Evolutionary conservation across 1,140 invertebrate genomes (phyloP).

Genomic region (Contarinia nasturtii): DNA sequence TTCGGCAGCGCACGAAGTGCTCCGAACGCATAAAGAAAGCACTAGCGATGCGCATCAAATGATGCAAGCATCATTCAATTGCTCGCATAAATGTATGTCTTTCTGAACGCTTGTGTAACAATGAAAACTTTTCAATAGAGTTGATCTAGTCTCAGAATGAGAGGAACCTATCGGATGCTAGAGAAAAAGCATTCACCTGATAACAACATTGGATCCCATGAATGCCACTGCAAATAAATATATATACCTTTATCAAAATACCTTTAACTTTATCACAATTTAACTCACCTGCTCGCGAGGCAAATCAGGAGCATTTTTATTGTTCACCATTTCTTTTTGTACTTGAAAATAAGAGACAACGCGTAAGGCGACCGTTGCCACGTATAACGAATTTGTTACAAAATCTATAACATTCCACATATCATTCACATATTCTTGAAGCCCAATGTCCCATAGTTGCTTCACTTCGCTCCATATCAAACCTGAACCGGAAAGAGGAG

Average conservation of each 20-base stretch:
- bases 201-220: slow-evolving; percentile 92
- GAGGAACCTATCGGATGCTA: no score
- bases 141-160: no score
- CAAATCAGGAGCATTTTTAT: slow-evolving; percentile 31
- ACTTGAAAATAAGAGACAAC: slow-evolving; percentile 83
- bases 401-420: slow-evolving; percentile 99
- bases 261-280: no score
- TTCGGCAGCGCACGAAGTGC: no score
- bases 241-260: no score
- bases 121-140: no score
- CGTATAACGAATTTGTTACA: slow-evolving; percentile 92
- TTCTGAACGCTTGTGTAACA: no score
- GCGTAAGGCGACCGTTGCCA: slow-evolving; percentile 84
- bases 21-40: no score
- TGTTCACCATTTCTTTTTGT: slow-evolving; percentile 37
- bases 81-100: no score
- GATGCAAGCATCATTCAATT: no score
- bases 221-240: no score
- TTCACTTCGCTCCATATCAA: slow-evolving; percentile 98
- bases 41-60: no score
- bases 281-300: slow-evolving; percentile 56
- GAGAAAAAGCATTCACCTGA: slow-evolving; percentile 25
- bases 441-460: slow-evolving; percentile 91
- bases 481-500: slow-evolving; percentile 32
- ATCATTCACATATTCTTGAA: slow-evolving; percentile 88